Conservation (phyloP, 2,888 invertebrate genomes). For the Horisme vitalbata region DNA sequence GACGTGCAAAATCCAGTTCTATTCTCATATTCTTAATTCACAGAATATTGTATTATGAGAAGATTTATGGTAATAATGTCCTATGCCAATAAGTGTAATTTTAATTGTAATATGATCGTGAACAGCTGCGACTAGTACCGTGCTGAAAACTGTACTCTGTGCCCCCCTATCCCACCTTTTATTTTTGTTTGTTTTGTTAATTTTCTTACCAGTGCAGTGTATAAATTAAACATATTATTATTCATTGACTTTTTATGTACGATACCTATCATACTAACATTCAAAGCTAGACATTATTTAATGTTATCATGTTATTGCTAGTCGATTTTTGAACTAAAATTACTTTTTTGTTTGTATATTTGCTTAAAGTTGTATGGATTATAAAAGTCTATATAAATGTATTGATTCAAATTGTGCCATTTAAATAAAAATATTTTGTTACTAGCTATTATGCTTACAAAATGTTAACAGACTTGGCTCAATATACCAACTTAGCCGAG, state of each 20-base stretch:
- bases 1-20: no score
- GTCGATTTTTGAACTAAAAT: slow-evolving; percentile 1
- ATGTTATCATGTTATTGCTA: slow-evolving; percentile 5
- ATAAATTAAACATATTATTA: slow-evolving; percentile 25
- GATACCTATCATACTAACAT: slow-evolving; percentile 15
- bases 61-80: no score
- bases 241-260: slow-evolving; percentile 25
- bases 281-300: slow-evolving; percentile 10
- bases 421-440: neutral
- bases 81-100: no score
- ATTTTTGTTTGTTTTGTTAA: slow-evolving; percentile 11
- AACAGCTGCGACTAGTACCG: neutral
- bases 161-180: slow-evolving; percentile 24
- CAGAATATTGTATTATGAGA: no score
- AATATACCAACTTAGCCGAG: neutral
- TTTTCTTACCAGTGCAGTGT: slow-evolving; percentile 24
- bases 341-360: slow-evolving; percentile 7
- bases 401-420: slow-evolving; percentile 5
- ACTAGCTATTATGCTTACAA: neutral
- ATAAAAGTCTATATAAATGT: neutral
- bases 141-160: slow-evolving; percentile 10
- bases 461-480: slow-evolving; percentile 3
- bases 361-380: slow-evolving; percentile 7
- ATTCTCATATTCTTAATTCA: no score
- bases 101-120: neutral